Evolutionary conservation across 2,113 vertebrate species (phyloP).

Genomic region (Sylvilagus bachmani): DNA sequence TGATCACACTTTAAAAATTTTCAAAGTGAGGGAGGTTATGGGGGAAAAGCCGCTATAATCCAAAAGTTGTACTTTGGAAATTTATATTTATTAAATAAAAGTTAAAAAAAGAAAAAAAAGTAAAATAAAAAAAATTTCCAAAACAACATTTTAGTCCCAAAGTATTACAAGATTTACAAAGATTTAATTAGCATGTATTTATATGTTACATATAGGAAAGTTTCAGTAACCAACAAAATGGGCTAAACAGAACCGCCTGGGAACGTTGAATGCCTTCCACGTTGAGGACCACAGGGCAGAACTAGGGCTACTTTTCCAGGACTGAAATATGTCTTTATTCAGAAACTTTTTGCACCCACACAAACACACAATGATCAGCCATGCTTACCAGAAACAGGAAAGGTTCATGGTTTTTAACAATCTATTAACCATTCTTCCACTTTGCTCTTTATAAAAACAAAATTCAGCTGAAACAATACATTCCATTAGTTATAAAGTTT

Average conservation of each 20-base stretch:
- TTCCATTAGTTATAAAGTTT: slow-evolving; percentile 38
- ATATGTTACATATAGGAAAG: slow-evolving; percentile 44
- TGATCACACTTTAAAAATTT: slow-evolving; percentile 62
- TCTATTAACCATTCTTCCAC: slow-evolving; percentile 44
- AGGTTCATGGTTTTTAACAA: slow-evolving; percentile 55
- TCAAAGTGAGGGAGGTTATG: background rate
- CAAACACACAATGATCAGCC: background rate
- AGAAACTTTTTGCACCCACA: slow-evolving; percentile 24
- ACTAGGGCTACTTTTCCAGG: slow-evolving; percentile 52
- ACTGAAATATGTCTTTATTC: slow-evolving; percentile 61
- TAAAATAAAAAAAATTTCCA: slow-evolving; percentile 10
- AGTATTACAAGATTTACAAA: slow-evolving; percentile 56
- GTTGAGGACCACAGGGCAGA: slow-evolving; percentile 42
- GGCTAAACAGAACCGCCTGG: slow-evolving; percentile 64
- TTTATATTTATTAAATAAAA: no score
- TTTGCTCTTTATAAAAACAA: slow-evolving; percentile 52
- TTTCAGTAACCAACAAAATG: slow-evolving; percentile 48
- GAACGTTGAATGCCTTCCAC: slow-evolving; percentile 53
- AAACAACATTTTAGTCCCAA: slow-evolving; percentile 54
- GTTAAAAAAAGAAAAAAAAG: no score
- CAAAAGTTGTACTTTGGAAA: no score
- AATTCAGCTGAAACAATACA: slow-evolving; percentile 39
- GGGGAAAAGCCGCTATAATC: no score
- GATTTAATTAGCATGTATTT: slow-evolving; percentile 66
- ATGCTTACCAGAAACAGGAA: slow-evolving; percentile 38